Evolutionary conservation across 2,113 vertebrate genomes (phyloP).

Genomic region (Laticauda colubrina): DNA sequence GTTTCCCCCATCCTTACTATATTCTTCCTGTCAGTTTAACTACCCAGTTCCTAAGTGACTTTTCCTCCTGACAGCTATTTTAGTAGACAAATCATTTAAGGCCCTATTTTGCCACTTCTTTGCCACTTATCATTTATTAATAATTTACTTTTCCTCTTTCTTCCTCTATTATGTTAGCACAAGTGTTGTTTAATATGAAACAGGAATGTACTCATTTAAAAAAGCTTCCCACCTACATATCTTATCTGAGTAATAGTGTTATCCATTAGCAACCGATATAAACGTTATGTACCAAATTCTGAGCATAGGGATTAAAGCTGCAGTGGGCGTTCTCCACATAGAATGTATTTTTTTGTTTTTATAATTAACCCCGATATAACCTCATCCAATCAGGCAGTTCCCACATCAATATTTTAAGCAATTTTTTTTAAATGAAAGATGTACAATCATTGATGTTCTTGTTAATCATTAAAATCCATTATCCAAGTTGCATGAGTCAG

Average conservation of each 20-base stretch:
- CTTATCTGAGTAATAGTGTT: neutral
- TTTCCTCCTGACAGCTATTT: neutral
- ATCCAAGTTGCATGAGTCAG: neutral
- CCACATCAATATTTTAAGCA: neutral
- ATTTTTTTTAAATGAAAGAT: neutral
- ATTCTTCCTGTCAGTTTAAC: constrained; percentile 2
- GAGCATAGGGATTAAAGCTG: neutral
- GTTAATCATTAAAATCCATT: neutral
- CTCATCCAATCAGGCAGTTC: neutral
- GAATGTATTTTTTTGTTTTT: neutral
- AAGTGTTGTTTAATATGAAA: neutral
- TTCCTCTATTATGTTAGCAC: neutral
- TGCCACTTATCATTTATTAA: constrained; percentile 2
- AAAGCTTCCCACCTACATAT: neutral
- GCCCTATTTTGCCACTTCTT: constrained; percentile 2
- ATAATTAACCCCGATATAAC: neutral
- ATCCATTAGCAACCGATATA: neutral
- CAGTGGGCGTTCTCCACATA: neutral
- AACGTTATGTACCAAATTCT: neutral
- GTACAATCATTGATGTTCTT: neutral
- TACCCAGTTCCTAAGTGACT: neutral
- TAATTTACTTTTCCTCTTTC: neutral
- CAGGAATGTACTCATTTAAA: neutral
- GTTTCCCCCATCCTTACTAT: neutral
- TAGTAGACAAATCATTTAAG: constrained; percentile 4